phyloP scores from a whole-genome alignment of 2,888 invertebrate species.

The Penaeus monodon region DNA sequence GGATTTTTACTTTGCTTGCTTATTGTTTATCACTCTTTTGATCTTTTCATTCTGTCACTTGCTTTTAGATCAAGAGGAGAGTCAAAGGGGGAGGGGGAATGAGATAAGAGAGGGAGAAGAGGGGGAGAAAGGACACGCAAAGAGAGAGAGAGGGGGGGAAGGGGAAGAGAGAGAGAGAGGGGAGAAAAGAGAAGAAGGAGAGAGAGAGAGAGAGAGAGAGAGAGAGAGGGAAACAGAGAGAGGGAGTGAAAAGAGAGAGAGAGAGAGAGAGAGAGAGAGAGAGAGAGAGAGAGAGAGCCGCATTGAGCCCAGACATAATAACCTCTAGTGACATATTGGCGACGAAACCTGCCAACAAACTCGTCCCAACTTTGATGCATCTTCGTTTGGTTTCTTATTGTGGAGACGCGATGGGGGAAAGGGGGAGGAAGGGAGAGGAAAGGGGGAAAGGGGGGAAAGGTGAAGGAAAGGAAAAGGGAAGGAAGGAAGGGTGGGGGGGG shows the following conservation, averaged over 20 bases:
- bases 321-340: background rate
- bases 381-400: conserved; percentile 26
- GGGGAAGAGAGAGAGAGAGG: no score
- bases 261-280: background rate
- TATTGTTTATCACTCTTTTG: no score
- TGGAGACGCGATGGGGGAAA: background rate
- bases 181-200: no score
- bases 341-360: conserved; percentile 14
- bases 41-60: no score
- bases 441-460: no score
- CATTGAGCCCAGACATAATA: background rate
- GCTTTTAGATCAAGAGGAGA: no score
- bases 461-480: background rate
- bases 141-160: background rate
- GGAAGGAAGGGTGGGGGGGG: no score
- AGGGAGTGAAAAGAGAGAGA: background rate
- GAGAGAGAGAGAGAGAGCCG: background rate
- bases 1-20: no score
- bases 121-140: no score
- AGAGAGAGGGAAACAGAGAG: background rate
- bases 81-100: no score
- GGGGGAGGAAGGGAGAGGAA: background rate
- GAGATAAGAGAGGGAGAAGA: background rate
- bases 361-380: conserved; percentile 17
- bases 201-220: no score